Evolutionary conservation across 2,888 invertebrate genomes (phyloP).

Genomic region (Ophraella communa): DNA sequence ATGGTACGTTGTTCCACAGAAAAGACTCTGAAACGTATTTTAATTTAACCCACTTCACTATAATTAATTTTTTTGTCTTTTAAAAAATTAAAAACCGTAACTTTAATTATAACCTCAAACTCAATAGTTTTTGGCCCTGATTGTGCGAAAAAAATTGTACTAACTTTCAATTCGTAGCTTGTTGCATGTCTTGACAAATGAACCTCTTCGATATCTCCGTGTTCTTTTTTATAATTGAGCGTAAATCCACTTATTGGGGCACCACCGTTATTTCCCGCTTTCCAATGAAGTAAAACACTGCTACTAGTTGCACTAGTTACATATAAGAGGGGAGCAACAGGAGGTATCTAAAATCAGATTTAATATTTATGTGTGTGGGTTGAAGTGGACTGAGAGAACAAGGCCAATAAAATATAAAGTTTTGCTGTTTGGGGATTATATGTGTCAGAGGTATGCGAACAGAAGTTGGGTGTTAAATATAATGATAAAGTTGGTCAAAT

Average conservation of each 20-base stretch:
- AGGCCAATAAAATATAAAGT: not conserved
- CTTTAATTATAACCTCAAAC: too few relatives aligned
- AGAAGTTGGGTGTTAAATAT: not conserved
- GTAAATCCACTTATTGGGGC: slow-evolving; percentile 73
- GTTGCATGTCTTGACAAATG: slow-evolving; percentile 70
- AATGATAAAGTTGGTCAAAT: not conserved
- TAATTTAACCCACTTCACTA: not conserved
- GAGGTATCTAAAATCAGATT: slow-evolving; percentile 78
- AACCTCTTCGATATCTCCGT: slow-evolving; percentile 71
- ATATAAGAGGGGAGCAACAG: slow-evolving; percentile 74
- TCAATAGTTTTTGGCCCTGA: not conserved
- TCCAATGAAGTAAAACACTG: slow-evolving; percentile 78
- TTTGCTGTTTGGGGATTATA: not conserved
- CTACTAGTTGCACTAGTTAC: slow-evolving; percentile 79
- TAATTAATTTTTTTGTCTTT: too few relatives aligned
- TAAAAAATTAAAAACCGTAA: too few relatives aligned
- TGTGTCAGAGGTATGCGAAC: not conserved
- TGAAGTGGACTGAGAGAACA: not conserved
- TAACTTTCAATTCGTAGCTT: slow-evolving; percentile 71
- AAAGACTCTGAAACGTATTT: slow-evolving; percentile 61
- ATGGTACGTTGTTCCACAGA: slow-evolving; percentile 77
- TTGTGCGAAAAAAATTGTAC: not conserved
- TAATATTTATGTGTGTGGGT: too few relatives aligned
- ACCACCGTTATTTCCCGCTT: slow-evolving; percentile 72
- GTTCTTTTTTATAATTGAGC: slow-evolving; percentile 69